These are phyloP conservation scores for Alentia gelatinosa DNA, from an alignment of 2,888 invertebrate species.

Conservation along the genomic window DNA sequence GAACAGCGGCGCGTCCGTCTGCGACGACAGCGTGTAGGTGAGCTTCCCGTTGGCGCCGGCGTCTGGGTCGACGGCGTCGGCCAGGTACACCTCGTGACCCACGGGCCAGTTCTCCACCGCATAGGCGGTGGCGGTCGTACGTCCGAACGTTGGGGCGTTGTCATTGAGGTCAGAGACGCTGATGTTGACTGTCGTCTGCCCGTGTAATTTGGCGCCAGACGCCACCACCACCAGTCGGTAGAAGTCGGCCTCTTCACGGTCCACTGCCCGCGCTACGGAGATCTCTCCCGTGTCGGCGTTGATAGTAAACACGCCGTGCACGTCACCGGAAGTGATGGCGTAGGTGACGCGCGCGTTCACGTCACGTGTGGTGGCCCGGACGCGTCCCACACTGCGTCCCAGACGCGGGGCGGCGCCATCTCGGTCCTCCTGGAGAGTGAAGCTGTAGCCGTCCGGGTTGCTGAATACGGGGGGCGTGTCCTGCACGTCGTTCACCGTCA, in stretches of 20 bases:
- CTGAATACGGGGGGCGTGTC: conserved; percentile 80
- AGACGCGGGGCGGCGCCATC: conserved; percentile 84
- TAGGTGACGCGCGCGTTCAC: conserved; percentile 65
- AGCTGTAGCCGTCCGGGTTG: conserved; percentile 86
- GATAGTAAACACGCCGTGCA: conserved; percentile 88
- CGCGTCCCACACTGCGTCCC: conserved; percentile 89
- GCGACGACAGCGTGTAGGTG: conserved; percentile 90
- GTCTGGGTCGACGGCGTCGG: conserved; percentile 92
- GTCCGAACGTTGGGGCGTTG: conserved; percentile 87
- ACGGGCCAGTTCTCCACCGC: conserved; percentile 94
- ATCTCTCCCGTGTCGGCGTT: conserved; percentile 90
- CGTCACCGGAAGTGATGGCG: conserved; percentile 89
- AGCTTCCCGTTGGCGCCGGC: conserved; percentile 91
- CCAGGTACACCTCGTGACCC: conserved; percentile 94
- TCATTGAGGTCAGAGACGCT: conserved; percentile 94
- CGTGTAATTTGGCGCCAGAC: conserved; percentile 88
- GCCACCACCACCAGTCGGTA: conserved; percentile 92
- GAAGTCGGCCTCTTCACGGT: conserved; percentile 89
- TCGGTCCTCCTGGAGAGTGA: conserved; percentile 91
- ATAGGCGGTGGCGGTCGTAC: conserved; percentile 83
- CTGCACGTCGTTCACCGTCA: conserved; percentile 68
- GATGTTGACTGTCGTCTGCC: conserved; percentile 89
- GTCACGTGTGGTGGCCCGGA: conserved; percentile 79
- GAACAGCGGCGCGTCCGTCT: conserved; percentile 85
- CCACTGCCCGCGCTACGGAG: conserved; percentile 88